Evolutionary conservation across 2,888 invertebrate genomes (phyloP), one percentile per base, ranked within the genome.

Genomic region (Noctua janthina): DNA sequence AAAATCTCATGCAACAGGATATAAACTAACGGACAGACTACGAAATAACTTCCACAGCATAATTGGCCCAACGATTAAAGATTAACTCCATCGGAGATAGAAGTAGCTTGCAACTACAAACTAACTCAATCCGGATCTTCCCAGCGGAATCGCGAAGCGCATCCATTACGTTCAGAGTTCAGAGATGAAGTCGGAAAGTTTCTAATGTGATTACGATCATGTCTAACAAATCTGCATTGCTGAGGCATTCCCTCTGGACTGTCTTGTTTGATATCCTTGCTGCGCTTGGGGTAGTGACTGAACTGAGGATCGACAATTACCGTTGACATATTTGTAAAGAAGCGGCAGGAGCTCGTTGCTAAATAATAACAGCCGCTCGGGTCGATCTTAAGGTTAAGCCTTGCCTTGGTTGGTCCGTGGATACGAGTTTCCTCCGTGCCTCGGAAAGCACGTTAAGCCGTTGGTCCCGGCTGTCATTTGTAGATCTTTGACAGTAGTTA

Each of bases 1-100:
- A 67, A 79, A 51, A 62, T 43, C 49, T 35, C 35, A 10, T 17
- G 1, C 29, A 43, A 46, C 43, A 67, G 20, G 15, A n/a, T 23
- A 39, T 23, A 72, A n/a, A 68, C 49, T 39, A 39, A 39, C 4
- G 39, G 35, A 35, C 35, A 2, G 35, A 35, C 35, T 49, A 49
- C 43, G 8, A 2, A 39, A 1, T n/a, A 87, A 72, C 76, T 66
- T 75, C 13, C 15, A n/a, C 11, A 10, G 43, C 6, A 43, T 71
- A 81, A 88, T 67, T 86, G 62, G 46, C 39, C n/a, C 13, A 73
- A 54, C 62, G 23, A 68, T 75, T 78, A 81, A 75, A 85, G 35
- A 81, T 85, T 73, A 76, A 69, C 82, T 64, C 8, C 59, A 66
- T 67, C 62, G 20, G 51, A 73, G 35, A 69, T 46, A 49, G 17